Evolutionary conservation across 1,140 invertebrate genomes (phyloP), one percentile per base, ranked within the genome.

Genomic region (Rhyzopertha dominica): DNA sequence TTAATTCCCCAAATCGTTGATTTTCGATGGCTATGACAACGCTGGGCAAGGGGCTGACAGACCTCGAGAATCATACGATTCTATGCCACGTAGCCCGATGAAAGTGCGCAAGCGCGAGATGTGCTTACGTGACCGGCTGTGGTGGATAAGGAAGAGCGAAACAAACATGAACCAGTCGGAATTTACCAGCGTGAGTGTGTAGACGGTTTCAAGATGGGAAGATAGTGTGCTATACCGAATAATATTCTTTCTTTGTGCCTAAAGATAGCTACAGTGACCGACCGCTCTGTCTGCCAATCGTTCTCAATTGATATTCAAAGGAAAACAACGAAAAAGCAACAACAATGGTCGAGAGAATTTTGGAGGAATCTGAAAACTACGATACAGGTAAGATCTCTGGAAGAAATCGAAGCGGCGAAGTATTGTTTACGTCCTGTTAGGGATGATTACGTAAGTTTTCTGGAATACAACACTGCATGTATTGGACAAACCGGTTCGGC

Each of bases 271-370:
- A 38, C 26, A 46, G 42, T 48, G 35, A 55, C 49, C 52, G 55
- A 47, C 56, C 53, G 44, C 56, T 58, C 47, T 39, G 16, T 18
- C 40, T 35, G 10, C 18, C 14, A 19, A 17, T 37, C 26, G 22
- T 13, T 9, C 18, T n/a, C 13, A 40, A 17, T 38, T 37, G n/a
- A 23, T 10, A 40, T 43, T 18, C 29, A 43, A 32, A 5, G 32
- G 32, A 2, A 7, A 14, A 28, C 40, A 42, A n/a, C 24, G 29
- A 7, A 34, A 42, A 46, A 51, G 22, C 47, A 44, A 36, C 53
- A 53, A 53, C 39, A 30, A 65, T 65, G 63, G 63, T 65, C 49
- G 63, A 65, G 42, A 56, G 60, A 43, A 65, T 65, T 36, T 52
- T 63, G 30, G 63, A 65, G 50, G 63, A 65, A 57, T 45, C 53